Base-by-base conservation (phyloP, 2,888 invertebrate genomes). In the Drosophila limbata region DNA sequence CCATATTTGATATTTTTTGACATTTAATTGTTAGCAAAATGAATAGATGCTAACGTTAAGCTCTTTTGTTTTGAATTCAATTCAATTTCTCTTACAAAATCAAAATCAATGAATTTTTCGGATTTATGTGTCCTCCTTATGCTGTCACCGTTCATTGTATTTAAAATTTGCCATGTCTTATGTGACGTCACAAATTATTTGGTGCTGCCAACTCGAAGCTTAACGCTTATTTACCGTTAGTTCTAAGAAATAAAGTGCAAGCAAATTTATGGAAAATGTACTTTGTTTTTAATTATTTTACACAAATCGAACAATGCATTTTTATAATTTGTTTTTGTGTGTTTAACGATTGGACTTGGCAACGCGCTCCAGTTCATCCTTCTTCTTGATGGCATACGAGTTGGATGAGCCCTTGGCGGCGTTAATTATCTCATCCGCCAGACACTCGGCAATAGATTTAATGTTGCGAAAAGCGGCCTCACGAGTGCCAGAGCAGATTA, bases 291-390 rank as follows among this genome's bases (percentile, higher is more conserved):
- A 17, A 5, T 40, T 40, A 13, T 31, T n/a, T 51, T 19, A 21
- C 21, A 21, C 21, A 21, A 21, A 21, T 21, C 4, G 21, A 21
- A 21, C 21, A 21, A 21, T 4, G 21, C 4, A 21, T 3, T 21
- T 21, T 21, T 21, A 21, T 21, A 21, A 21, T 21, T 21, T 4
- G 21, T 21, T 25, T 25, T 57, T n/a, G 13, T 40, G 6, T 3
- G n/a, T 17, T 98, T 99, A 99, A 97, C 99, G 97, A 95, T 99
- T 99, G 93, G 99, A 99, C 94, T 99, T 99, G 92, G 99, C 99
- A 88, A 99, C 99, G 95, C 99, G 98, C 94, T 99, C 99, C 93
- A 99, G 94, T 94, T 99, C 99, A 93, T 99, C 99, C 94, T 99
- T 99, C 95, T 99, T 99, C 95, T 99, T 99, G 94, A 99, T 99